A percentile compares a stretch with the other conserved stretches of the same genome.
Evolutionary conservation across 2,888 invertebrate genomes (phyloP).

Genomic region (Nymphalis urticae): DNA sequence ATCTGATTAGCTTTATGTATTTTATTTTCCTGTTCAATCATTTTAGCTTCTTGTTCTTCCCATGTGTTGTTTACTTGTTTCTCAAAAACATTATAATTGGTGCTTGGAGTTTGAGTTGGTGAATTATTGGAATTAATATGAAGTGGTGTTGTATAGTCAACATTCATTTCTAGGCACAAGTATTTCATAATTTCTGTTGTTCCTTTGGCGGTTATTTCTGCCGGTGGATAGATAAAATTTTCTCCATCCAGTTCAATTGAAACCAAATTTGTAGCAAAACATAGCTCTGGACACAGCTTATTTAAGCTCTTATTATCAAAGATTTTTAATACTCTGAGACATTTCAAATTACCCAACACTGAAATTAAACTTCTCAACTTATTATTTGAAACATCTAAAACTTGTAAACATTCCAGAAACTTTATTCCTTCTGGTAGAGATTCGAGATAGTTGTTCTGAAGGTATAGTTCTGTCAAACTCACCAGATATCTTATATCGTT

Average conservation of each 20-base stretch:
- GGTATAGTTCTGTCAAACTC: conserved; percentile 87
- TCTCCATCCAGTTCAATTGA: conserved; percentile 83
- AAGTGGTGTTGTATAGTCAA: conserved; percentile 75
- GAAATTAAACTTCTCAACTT: conserved; percentile 84
- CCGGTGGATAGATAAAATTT: conserved; percentile 84
- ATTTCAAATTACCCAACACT: conserved; percentile 83
- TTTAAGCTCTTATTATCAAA: conserved; percentile 82
- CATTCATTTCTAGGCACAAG: conserved; percentile 75
- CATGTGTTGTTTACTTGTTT: conserved; percentile 61
- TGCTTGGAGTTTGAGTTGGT: conserved; percentile 56
- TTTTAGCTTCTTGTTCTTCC: conserved; percentile 84
- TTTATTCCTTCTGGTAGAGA: conserved; percentile 86
- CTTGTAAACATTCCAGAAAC: conserved; percentile 82
- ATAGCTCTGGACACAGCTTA: conserved; percentile 84
- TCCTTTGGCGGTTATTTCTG: conserved; percentile 81
- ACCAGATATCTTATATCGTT: conserved; percentile 84
- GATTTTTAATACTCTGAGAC: conserved; percentile 83
- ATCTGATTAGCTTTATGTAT: conserved; percentile 83
- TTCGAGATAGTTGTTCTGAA: conserved; percentile 87
- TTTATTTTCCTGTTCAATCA: conserved; percentile 84
- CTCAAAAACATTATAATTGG: conserved; percentile 61
- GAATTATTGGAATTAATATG: conserved; percentile 54
- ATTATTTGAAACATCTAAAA: conserved; percentile 88
- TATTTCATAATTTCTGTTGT: conserved; percentile 85
- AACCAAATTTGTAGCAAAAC: conserved; percentile 83